Conservation (phyloP, 2,888 invertebrate species). For the Trisateles emortualis region DNA sequence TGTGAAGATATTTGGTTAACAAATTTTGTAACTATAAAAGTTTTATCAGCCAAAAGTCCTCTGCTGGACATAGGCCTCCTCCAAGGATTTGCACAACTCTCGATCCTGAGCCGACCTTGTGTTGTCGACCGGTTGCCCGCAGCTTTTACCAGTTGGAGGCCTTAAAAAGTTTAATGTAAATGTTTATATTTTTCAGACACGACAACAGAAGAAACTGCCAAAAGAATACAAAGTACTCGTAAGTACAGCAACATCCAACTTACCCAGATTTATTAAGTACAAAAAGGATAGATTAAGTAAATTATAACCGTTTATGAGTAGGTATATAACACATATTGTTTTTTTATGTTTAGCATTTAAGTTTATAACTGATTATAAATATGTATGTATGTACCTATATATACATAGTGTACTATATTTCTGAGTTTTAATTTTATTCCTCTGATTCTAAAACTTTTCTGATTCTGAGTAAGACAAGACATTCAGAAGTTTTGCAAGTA, state of each 20-base stretch:
- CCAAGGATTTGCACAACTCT: too few species aligned
- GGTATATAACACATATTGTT: slow-evolving; percentile 27
- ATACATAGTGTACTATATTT: not conserved
- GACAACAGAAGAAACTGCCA: slow-evolving; percentile 88
- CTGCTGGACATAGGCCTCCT: too few species aligned
- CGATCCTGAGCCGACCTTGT: too few species aligned
- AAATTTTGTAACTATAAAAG: too few species aligned
- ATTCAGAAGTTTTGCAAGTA: too few species aligned
- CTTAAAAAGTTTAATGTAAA: too few species aligned
- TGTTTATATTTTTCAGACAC: slow-evolving; percentile 80
- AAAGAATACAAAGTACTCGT: slow-evolving; percentile 91
- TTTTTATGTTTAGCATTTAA: slow-evolving; percentile 23
- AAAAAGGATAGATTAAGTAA: slow-evolving; percentile 81
- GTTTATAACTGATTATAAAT: slow-evolving; percentile 26
- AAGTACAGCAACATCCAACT: slow-evolving; percentile 89
- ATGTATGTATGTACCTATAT: too few species aligned
- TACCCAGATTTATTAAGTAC: slow-evolving; percentile 91
- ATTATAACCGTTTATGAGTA: slow-evolving; percentile 49
- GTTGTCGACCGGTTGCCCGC: too few species aligned
- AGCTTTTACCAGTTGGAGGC: too few species aligned
- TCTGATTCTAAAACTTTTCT: not conserved
- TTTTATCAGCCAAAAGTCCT: too few species aligned
- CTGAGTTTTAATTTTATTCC: not conserved
- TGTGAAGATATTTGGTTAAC: too few species aligned
- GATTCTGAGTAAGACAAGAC: not conserved